Evolutionary conservation across 2,888 invertebrate species (phyloP).

Genomic region (Tridacna gigas): DNA sequence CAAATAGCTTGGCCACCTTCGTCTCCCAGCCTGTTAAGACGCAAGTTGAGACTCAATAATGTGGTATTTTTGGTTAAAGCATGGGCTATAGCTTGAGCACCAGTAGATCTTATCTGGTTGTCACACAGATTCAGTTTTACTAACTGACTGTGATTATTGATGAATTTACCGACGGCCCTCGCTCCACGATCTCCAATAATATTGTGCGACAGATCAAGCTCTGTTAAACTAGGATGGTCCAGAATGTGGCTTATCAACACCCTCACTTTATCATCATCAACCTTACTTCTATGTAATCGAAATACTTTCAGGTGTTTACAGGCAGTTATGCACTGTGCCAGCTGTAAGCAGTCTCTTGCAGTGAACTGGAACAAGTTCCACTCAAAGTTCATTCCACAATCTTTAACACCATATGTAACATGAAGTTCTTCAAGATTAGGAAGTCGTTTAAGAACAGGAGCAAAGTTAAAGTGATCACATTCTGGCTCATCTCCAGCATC

Average conservation of each 20-base stretch:
- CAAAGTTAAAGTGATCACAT: constrained; percentile 85
- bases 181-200: constrained; percentile 84
- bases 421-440: constrained; percentile 83
- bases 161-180: constrained; percentile 84
- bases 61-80: constrained; percentile 84
- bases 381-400: constrained; percentile 86
- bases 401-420: constrained; percentile 83
- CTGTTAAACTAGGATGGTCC: constrained; percentile 83
- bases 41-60: constrained; percentile 79
- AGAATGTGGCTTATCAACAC: constrained; percentile 84
- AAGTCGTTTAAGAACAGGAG: constrained; percentile 79
- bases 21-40: constrained; percentile 84
- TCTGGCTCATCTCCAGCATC: constrained; percentile 83
- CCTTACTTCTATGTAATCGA: constrained; percentile 82
- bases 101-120: constrained; percentile 83
- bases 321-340: constrained; percentile 83
- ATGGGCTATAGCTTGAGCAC: constrained; percentile 85
- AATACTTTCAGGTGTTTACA: constrained; percentile 83
- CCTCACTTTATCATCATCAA: constrained; percentile 84
- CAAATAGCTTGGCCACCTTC: constrained; percentile 85
- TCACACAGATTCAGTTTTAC: constrained; percentile 81
- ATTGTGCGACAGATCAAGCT: constrained; percentile 85
- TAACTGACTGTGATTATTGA: constrained; percentile 84
- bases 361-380: constrained; percentile 85
- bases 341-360: constrained; percentile 83